Conservation (phyloP, 2,888 invertebrate species). For the Sinodicranocentrus sp. region DNA sequence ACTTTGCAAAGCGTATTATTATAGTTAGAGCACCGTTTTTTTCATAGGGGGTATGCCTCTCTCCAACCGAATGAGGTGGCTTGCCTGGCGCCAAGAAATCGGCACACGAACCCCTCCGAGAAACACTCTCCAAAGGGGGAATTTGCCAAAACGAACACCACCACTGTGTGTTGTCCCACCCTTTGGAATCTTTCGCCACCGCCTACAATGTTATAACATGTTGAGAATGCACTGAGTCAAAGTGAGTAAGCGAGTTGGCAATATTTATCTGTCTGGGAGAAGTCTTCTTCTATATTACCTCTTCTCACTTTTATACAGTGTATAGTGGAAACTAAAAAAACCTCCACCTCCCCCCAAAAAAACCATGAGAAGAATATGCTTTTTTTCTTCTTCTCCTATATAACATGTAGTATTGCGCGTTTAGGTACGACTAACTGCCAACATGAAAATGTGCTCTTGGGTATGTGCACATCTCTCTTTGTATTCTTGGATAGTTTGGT, state of each 20-base stretch:
- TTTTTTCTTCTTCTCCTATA: not conserved
- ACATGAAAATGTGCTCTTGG: too few species aligned
- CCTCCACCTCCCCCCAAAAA: slow-evolving; percentile 26
- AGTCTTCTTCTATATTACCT: too few species aligned
- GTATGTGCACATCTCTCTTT: too few species aligned
- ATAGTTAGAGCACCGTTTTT: slow-evolving; percentile 28
- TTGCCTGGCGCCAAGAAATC: slow-evolving; percentile 70
- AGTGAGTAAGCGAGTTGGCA: too few species aligned
- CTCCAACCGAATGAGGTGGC: slow-evolving; percentile 65
- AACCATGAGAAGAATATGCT: not conserved
- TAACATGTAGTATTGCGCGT: slow-evolving; percentile 1
- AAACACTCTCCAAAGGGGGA: slow-evolving; percentile 64
- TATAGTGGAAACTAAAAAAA: not conserved
- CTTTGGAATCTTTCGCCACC: slow-evolving; percentile 68
- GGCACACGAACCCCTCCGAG: slow-evolving; percentile 68
- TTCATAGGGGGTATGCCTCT: slow-evolving; percentile 56
- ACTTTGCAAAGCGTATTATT: slow-evolving; percentile 8
- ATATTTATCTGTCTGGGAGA: too few species aligned
- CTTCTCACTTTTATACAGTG: too few species aligned
- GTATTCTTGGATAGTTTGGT: slow-evolving; percentile 11
- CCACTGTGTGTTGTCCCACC: slow-evolving; percentile 63
- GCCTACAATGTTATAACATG: slow-evolving; percentile 68
- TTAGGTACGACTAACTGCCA: slow-evolving; percentile 16
- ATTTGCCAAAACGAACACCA: slow-evolving; percentile 57
- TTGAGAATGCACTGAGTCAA: too few species aligned